phyloP scores from a whole-genome alignment of 2,797 vertebrate species.

The Silurus lanzhouensis region DNA sequence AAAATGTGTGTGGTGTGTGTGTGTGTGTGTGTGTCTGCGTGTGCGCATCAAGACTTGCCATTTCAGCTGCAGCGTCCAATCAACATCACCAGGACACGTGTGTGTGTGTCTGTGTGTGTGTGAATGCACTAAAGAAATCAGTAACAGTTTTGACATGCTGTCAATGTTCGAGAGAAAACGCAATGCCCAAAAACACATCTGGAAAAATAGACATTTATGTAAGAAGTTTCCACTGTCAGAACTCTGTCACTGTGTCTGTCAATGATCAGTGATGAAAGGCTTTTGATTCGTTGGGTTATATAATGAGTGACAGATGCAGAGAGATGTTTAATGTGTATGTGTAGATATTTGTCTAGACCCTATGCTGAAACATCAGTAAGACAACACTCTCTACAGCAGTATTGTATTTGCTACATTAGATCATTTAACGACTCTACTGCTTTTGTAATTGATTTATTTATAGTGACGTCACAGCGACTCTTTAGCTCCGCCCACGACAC shows the following conservation, averaged over 20 bases:
- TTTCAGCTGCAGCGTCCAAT: not conserved
- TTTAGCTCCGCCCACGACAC: no score
- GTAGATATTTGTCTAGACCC: not conserved
- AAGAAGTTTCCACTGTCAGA: not conserved
- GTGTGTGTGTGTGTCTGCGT: not conserved
- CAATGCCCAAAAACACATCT: not conserved
- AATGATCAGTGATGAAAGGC: no score
- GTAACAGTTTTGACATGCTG: not conserved
- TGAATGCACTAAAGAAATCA: not conserved
- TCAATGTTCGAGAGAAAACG: not conserved
- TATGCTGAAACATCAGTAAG: not conserved
- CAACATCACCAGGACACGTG: no score
- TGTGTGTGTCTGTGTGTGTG: not conserved
- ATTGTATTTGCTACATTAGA: no score
- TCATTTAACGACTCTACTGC: no score
- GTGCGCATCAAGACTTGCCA: constrained; percentile 19
- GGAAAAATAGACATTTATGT: not conserved
- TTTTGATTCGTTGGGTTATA: no score
- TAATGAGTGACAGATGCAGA: no score
- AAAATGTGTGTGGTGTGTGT: not conserved
- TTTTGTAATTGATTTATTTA: no score
- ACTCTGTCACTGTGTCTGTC: no score
- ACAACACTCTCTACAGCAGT: no score
- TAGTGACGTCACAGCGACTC: no score
- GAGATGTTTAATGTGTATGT: not conserved